Evolutionary conservation across 2,113 vertebrate species (phyloP).

Genomic region (Callocephalon fimbriatum): DNA sequence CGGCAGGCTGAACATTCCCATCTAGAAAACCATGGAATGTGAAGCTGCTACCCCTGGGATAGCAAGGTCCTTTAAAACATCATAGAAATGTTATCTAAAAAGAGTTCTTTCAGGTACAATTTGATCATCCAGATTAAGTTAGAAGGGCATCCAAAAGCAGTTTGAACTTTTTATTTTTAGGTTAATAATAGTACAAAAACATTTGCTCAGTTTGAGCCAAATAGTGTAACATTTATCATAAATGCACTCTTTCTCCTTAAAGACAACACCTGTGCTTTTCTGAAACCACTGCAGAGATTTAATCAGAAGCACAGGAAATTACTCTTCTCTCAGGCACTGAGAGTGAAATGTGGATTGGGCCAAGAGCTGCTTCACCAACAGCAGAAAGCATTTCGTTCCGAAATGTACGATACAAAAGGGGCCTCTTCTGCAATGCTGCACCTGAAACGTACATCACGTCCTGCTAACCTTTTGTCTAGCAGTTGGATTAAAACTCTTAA

Average conservation of each 20-base stretch:
- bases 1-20: slow-evolving; percentile 17
- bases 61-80: slow-evolving; percentile 58
- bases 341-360: slow-evolving; percentile 69
- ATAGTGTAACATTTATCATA: slow-evolving; percentile 86
- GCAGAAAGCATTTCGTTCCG: neutral
- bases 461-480: neutral
- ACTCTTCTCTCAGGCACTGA: slow-evolving; percentile 58
- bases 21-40: slow-evolving; percentile 57
- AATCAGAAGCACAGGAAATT: slow-evolving; percentile 55
- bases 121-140: slow-evolving; percentile 40
- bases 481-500: slow-evolving; percentile 19
- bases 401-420: neutral
- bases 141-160: slow-evolving; percentile 64
- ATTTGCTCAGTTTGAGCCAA: slow-evolving; percentile 86
- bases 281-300: slow-evolving; percentile 26
- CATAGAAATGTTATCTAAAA: slow-evolving; percentile 46
- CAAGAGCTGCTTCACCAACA: slow-evolving; percentile 39
- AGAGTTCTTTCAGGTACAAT: slow-evolving; percentile 33
- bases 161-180: slow-evolving; percentile 48
- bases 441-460: neutral
- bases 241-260: slow-evolving; percentile 81
- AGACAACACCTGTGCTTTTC: slow-evolving; percentile 72
- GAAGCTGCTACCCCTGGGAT: slow-evolving; percentile 16
- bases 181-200: slow-evolving; percentile 77
- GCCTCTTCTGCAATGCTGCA: neutral